These are phyloP conservation scores for Acanthosepion pharaonis DNA, from an alignment of 2,888 invertebrate genomes.

Conservation along the genomic window DNA sequence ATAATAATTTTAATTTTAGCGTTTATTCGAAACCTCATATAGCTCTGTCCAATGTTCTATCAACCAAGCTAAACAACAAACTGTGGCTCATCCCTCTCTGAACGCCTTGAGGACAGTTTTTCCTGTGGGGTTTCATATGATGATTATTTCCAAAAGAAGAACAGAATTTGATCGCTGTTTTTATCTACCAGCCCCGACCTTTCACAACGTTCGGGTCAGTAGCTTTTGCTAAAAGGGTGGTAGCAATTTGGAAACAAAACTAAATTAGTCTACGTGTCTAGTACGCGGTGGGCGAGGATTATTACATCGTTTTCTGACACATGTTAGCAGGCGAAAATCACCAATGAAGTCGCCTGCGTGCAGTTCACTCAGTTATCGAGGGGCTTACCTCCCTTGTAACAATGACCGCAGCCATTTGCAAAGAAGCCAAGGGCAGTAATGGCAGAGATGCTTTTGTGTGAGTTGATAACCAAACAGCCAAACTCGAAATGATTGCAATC, in stretches of 20 bases:
- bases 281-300: not conserved
- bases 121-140: no score
- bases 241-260: not conserved
- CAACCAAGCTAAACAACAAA: no score
- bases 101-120: no score
- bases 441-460: not conserved
- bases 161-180: no score
- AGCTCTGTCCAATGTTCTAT: no score
- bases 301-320: not conserved
- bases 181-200: not conserved
- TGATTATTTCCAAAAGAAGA: no score
- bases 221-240: not conserved
- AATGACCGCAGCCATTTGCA: not conserved
- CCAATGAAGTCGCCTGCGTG: not conserved
- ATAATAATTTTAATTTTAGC: no score
- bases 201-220: not conserved
- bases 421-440: not conserved
- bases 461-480: not conserved
- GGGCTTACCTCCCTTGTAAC: not conserved
- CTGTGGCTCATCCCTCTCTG: no score
- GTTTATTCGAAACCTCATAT: no score
- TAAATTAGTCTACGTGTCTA: not conserved
- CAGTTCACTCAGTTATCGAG: constrained; percentile 8
- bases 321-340: not conserved
- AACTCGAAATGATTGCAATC: not conserved